These are phyloP conservation scores for Caracal caracal DNA, from an alignment of 2,113 vertebrate species.

Conservation along the genomic window DNA sequence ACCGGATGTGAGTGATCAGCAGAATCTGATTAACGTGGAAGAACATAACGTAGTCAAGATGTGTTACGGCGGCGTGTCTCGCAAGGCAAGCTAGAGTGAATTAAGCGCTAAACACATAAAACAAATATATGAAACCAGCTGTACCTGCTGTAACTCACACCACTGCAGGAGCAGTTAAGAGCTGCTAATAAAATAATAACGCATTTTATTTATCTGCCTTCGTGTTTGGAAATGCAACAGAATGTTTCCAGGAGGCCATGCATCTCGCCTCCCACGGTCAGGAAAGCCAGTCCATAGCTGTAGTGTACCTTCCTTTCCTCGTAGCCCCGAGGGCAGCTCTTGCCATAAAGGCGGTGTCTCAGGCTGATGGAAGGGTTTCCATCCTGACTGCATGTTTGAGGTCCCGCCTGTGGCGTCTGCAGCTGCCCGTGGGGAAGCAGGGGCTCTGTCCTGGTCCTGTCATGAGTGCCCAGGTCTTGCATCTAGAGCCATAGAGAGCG, in stretches of 20 bases:
- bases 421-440: not conserved
- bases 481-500: not conserved
- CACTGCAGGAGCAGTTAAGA: constrained; percentile 42
- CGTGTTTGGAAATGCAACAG: not conserved
- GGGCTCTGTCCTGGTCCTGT: not conserved
- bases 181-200: constrained; percentile 62
- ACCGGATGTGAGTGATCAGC: not conserved
- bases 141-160: constrained; percentile 39
- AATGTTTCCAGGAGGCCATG: not conserved
- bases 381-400: not conserved
- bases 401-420: not conserved
- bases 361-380: not conserved
- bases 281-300: not conserved
- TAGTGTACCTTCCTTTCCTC: not conserved
- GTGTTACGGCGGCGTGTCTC: not conserved
- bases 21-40: constrained; percentile 49
- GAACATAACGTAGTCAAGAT: constrained; percentile 47
- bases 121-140: constrained; percentile 47
- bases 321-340: not conserved
- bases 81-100: not conserved
- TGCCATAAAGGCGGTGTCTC: not conserved
- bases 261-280: not conserved
- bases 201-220: constrained; percentile 53
- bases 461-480: not conserved
- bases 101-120: constrained; percentile 59